Evolutionary conservation across 2,888 invertebrate species (phyloP), one percentile per base, ranked within the genome.

Genomic region (Nasonia oneida): DNA sequence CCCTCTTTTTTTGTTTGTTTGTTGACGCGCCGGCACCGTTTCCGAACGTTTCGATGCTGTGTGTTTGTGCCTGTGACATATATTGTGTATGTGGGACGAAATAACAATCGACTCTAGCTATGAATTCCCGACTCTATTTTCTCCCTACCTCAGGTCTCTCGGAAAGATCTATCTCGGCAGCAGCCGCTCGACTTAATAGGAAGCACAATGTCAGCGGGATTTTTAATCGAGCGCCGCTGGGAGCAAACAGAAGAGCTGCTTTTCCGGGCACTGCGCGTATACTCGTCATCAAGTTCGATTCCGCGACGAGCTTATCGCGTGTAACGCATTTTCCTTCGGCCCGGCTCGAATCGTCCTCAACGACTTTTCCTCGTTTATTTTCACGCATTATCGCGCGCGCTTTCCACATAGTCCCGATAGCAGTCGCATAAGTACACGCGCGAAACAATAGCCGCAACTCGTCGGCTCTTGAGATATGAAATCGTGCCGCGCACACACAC

Each of bases 391-490:
- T n/a, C 73, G 6, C 42, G 10, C 42, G 71, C 39, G 10, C n/a
- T 39, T 10, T 42, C 6, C n/a, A 12, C 42, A 3, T 33, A 33
- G 29, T 10, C 29, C 67, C 53, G 33, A 53, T 53, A 53, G 18
- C 57, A 78, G 78, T n/a, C 47, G 5, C 14, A 8, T 64, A 23
- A 23, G 23, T 23, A 42, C 37, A 50, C 29, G 3, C 33, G 8
- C 47, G 12, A 64, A 73, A 83, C 83, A 83, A 83, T 83, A 78
- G 78, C 37, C 57, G 6, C 18, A 47, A 23, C 18, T 42, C 29
- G 57, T 89, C 90, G 90, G 90, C 89, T 88, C 89, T 88, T 87
- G 89, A 88, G 89, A 90, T 88, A 89, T 87, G 90, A 89, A 90
- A 90, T 90, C 89, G 89, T 88, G 89, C 88, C 89, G 42, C 67